Conservation (phyloP, 2,113 vertebrate genomes). For the Atrichornis clamosus region DNA sequence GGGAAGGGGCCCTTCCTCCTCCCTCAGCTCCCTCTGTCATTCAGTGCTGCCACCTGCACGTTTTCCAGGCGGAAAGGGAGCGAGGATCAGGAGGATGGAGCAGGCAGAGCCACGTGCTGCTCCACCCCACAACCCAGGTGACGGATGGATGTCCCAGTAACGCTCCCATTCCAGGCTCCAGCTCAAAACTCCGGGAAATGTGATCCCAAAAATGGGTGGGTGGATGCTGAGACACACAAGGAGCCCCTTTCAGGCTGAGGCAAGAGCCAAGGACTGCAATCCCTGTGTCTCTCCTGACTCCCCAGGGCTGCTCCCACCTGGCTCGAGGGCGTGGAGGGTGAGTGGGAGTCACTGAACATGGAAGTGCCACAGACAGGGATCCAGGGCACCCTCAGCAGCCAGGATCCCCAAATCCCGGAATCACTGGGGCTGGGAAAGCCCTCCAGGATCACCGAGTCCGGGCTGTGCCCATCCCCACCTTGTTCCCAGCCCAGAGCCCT, state of each 20-base stretch:
- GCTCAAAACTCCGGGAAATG: not conserved
- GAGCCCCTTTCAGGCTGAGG: not conserved
- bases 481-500: not conserved
- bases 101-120: rapidly evolving
- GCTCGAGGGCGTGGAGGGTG: rapidly evolving
- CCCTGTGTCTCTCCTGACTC: rapidly evolving
- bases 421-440: not conserved
- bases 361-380: not conserved
- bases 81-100: not conserved
- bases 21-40: not conserved
- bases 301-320: not conserved
- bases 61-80: not conserved
- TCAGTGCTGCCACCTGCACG: not conserved
- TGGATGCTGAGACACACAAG: rapidly evolving
- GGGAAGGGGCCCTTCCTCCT: not conserved
- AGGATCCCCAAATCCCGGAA: no score
- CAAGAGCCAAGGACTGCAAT: not conserved
- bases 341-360: not conserved
- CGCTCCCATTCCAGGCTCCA: rapidly evolving
- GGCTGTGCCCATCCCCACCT: not conserved
- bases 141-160: rapidly evolving
- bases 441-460: not conserved
- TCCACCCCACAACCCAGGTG: rapidly evolving
- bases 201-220: rapidly evolving
- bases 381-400: not conserved